Base-by-base conservation (phyloP, 2,113 vertebrate genomes). In the Leptobrachium leishanense region DNA sequence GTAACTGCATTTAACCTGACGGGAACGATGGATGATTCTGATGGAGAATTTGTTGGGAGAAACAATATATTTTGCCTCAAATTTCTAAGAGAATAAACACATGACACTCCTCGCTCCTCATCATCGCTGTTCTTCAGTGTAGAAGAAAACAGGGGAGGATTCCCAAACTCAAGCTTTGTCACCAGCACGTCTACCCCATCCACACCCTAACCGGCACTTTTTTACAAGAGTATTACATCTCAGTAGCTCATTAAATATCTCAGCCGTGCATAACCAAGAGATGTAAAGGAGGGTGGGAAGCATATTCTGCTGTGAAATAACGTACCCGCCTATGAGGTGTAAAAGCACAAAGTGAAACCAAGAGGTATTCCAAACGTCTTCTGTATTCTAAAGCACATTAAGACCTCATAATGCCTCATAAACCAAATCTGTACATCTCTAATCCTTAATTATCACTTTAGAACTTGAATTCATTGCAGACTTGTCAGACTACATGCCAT, bases 141-240 rank as follows among this genome's bases (percentile, higher is more conserved):
- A 13, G 39, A 9, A 57, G 42, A 43, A 77, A 77, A 69, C 43
- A 65, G 59, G 76, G 43, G 43, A 50, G 67, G 54, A 6, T 62
- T 9, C 55, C 12, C 59, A 6, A 77, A 40, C 42, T 39, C 15
- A 44, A 69, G 66, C 31, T 6, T 43, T 41, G 68, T 63, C 55
- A 70, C 6, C 42, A 70, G 53, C 75, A 59, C 42, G 50, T 43
- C 54, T 54, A 55, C 55, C 53, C 68, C 43, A 39, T 71, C 67
- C 42, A 54, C 76, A 77, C 76, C 76, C 75, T 70, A 43, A 31
- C 42, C 54, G 59, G 67, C 20, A 70, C 54, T 77, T 55, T 77
- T 69, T 77, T 69, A 77, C 43, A 55, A 7, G 59, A 50, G 53
- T 50, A 63, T 69, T 31, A 70, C 68, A 67, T 13, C 68, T 43